These are phyloP conservation scores for Pachydiplax longipennis DNA, from an alignment of 2,888 invertebrate species.

Conservation along the genomic window DNA sequence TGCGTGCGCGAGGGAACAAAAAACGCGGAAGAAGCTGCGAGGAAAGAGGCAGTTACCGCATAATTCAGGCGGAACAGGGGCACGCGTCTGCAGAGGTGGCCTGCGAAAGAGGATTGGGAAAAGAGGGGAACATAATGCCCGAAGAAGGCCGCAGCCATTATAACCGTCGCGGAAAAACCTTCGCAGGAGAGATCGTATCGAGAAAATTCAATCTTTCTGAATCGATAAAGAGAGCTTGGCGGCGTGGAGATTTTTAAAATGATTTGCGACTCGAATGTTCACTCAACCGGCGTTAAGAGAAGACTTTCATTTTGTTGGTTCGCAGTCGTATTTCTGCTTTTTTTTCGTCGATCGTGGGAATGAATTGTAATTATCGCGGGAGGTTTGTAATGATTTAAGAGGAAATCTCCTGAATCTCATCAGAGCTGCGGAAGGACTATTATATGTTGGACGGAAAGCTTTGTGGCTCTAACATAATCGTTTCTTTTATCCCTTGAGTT, in stretches of 20 bases:
- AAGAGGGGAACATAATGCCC: not conserved
- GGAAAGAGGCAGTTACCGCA: not conserved
- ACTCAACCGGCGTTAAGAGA: not conserved
- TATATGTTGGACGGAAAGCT: not conserved
- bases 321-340: not conserved
- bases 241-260: not conserved
- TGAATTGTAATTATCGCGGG: not conserved
- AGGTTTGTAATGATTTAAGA: not conserved
- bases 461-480: not conserved
- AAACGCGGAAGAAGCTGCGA: not conserved
- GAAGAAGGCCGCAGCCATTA: not conserved
- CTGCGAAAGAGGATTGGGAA: not conserved
- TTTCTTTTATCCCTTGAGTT: too few species aligned
- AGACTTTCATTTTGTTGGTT: not conserved
- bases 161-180: not conserved
- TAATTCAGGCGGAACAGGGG: not conserved
- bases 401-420: not conserved
- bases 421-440: not conserved
- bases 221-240: not conserved
- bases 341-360: not conserved
- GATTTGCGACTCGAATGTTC: not conserved
- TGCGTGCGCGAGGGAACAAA: not conserved
- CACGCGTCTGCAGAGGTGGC: not conserved
- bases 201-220: not conserved
- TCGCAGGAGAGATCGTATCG: not conserved